A percentile compares a stretch with the other conserved stretches of the same genome.
phyloP scores from a whole-genome alignment of 2,797 vertebrate species.

The Periparus ater region DNA sequence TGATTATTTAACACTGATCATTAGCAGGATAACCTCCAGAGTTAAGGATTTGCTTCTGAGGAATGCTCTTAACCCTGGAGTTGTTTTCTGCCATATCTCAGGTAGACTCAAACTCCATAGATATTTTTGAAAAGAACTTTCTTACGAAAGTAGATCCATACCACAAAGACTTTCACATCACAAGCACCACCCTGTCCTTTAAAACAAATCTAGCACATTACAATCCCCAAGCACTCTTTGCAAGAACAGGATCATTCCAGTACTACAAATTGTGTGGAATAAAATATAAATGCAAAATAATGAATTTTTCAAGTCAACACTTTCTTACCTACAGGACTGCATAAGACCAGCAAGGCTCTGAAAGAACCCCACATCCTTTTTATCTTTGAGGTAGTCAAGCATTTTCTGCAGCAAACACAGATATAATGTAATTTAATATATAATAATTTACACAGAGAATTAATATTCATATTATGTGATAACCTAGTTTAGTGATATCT shows the following conservation, averaged over 20 bases:
- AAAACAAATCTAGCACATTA: neutral
- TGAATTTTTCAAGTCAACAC: neutral
- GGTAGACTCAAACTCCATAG: neutral
- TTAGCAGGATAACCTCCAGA: neutral
- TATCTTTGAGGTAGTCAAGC: constrained; percentile 95
- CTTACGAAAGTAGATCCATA: neutral
- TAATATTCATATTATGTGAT: neutral
- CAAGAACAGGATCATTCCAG: neutral
- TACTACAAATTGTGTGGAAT: neutral
- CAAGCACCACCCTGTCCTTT: neutral
- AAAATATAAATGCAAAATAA: neutral
- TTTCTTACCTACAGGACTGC: constrained; percentile 92
- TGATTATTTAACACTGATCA: neutral
- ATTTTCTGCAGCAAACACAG: constrained; percentile 86
- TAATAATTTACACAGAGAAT: neutral
- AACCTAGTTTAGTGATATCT: neutral
- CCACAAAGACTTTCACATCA: neutral
- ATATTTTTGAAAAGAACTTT: neutral
- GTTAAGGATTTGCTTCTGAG: neutral
- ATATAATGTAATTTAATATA: no score
- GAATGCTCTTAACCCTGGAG: neutral
- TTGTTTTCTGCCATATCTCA: neutral
- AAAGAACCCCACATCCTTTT: constrained; percentile 96
- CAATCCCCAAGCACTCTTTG: neutral
- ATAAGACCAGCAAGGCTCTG: constrained; percentile 95